Conservation (phyloP, 2,113 vertebrate species). For the Pandion haliaetus region DNA sequence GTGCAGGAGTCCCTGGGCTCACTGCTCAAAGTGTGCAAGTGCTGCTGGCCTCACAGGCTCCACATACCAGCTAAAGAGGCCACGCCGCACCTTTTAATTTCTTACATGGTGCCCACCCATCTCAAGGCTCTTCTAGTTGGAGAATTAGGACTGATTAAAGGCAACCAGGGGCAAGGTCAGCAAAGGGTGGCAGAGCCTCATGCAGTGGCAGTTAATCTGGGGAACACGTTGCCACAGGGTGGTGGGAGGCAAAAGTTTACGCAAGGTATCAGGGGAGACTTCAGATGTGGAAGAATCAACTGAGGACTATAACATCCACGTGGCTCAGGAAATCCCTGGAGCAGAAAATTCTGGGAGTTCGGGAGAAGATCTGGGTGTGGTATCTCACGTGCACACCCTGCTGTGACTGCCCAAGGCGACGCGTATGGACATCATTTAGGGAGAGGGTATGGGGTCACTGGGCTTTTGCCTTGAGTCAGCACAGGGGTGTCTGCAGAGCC, state of each 20-base stretch:
- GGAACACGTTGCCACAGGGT: neutral
- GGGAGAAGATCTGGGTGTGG: neutral
- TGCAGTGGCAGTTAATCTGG: fast-evolving
- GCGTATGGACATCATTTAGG: fast-evolving
- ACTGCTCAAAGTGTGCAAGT: neutral
- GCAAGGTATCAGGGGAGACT: neutral
- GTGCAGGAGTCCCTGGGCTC: neutral
- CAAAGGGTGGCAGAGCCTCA: neutral
- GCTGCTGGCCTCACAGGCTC: too few species aligned
- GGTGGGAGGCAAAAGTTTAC: neutral
- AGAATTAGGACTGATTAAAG: neutral
- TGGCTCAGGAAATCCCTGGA: neutral
- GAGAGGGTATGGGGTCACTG: neutral
- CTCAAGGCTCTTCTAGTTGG: neutral
- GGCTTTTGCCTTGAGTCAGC: neutral
- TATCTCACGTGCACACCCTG: neutral
- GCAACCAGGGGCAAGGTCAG: neutral
- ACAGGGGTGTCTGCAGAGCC: neutral
- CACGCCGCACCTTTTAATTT: neutral
- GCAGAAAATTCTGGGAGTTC: neutral
- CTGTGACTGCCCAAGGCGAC: fast-evolving
- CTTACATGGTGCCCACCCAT: neutral
- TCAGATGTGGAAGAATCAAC: neutral
- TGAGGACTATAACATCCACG: neutral
- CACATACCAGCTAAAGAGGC: neutral